A percentile compares a stretch with the other conserved stretches of the same genome.
phyloP scores from a whole-genome alignment of 2,113 vertebrate species.

The Callipepla californica region DNA sequence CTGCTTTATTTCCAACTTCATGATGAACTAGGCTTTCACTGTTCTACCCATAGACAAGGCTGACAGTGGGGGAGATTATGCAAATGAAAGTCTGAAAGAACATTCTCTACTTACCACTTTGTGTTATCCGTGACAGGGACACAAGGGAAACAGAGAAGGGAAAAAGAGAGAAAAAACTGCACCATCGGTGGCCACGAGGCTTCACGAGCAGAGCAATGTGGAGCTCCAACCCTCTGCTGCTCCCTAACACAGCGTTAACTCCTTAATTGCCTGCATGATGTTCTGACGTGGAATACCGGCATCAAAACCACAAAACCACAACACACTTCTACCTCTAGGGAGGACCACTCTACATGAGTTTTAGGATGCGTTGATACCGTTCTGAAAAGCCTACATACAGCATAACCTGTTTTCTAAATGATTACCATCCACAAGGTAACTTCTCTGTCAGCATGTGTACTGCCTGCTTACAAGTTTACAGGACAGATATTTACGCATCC shows the following conservation, averaged over 20 bases:
- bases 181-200: no score
- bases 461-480: not conserved
- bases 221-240: no score
- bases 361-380: not conserved
- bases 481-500: not conserved
- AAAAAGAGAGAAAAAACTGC: no score
- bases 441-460: not conserved
- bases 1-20: not conserved
- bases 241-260: no score
- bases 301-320: no score
- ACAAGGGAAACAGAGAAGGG: no score
- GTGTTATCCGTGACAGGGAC: no score
- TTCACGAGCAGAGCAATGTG: no score
- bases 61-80: constrained; percentile 40
- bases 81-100: not conserved
- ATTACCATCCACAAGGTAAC: not conserved
- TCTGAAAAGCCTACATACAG: not conserved
- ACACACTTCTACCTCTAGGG: not conserved
- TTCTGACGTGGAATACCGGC: no score
- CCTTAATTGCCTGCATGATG: no score
- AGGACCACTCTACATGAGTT: not conserved
- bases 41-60: constrained; percentile 56
- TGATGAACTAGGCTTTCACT: constrained; percentile 13
- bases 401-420: not conserved
- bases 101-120: not conserved